Percentiles rank a stretch among this genome's conserved stretches.
These are phyloP conservation scores for Diaprepes abbreviatus DNA, from an alignment of 2,888 invertebrate species.

Conservation along the genomic window DNA sequence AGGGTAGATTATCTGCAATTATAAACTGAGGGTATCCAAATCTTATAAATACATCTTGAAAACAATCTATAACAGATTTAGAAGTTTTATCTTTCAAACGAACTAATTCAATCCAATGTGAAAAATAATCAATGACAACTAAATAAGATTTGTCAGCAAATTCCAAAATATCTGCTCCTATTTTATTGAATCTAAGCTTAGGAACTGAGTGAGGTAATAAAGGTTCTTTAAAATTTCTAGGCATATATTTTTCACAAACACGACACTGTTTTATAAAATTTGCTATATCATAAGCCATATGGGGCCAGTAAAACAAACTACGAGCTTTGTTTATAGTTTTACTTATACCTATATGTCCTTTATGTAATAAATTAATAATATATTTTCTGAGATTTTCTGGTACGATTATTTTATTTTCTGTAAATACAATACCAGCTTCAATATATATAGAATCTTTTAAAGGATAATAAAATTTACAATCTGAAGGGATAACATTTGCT, in stretches of 20 bases:
- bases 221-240: background rate
- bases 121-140: conserved; percentile 49
- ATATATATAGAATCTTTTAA: background rate
- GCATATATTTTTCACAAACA: conserved; percentile 1
- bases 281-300: background rate
- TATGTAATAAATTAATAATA: background rate
- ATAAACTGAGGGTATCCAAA: too few relatives aligned
- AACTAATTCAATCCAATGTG: conserved; percentile 44
- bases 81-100: too few relatives aligned
- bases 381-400: background rate
- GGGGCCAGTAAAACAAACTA: background rate
- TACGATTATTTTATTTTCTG: background rate
- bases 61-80: too few relatives aligned
- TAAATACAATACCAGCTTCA: background rate
- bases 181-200: background rate
- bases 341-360: background rate
- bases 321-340: background rate
- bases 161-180: conserved; percentile 46
- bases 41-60: too few relatives aligned
- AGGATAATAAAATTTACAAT: too few relatives aligned
- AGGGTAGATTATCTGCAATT: too few relatives aligned
- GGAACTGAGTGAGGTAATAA: background rate
- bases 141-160: conserved; percentile 35
- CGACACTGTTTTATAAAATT: background rate
- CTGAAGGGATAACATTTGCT: too few relatives aligned